Evolutionary conservation across 2,888 invertebrate species (phyloP).

Genomic region (Camptogramma bilineatum): DNA sequence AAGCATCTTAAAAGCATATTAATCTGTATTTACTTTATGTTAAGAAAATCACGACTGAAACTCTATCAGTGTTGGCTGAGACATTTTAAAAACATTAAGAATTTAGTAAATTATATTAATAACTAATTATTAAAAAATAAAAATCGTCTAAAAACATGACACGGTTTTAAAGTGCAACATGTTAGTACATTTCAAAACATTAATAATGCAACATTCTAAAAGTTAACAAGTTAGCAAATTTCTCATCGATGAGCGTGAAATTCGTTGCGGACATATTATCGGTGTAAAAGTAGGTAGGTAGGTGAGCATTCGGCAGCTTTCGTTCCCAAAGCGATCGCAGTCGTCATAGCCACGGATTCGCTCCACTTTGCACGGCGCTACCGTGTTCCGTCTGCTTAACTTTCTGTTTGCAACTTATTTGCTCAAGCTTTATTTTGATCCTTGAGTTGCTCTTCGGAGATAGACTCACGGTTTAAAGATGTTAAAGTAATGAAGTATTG

Average conservation of each 20-base stretch:
- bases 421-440: constrained; percentile 29
- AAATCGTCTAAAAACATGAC: background rate
- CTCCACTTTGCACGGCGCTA: constrained; percentile 59
- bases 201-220: constrained; percentile 16
- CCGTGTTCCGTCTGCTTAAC: constrained; percentile 43
- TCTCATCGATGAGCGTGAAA: constrained; percentile 16
- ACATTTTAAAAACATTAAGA: no score
- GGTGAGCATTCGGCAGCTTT: constrained; percentile 57
- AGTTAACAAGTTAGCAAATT: constrained; percentile 15
- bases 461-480: background rate
- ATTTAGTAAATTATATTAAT: no score
- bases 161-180: constrained; percentile 10
- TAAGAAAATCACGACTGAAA: no score
- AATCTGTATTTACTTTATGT: background rate
- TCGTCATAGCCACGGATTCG: constrained; percentile 55
- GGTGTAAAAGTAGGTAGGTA: constrained; percentile 53
- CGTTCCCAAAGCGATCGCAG: constrained; percentile 56
- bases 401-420: constrained; percentile 58
- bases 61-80: no score
- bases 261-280: constrained; percentile 40
- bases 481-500: background rate
- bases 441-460: background rate
- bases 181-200: constrained; percentile 16
- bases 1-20: background rate
- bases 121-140: background rate